A percentile compares a stretch with the other conserved stretches of the same genome.
These are phyloP conservation scores for Scotopteryx bipunctaria DNA, from an alignment of 2,888 invertebrate species.

Conservation along the genomic window DNA sequence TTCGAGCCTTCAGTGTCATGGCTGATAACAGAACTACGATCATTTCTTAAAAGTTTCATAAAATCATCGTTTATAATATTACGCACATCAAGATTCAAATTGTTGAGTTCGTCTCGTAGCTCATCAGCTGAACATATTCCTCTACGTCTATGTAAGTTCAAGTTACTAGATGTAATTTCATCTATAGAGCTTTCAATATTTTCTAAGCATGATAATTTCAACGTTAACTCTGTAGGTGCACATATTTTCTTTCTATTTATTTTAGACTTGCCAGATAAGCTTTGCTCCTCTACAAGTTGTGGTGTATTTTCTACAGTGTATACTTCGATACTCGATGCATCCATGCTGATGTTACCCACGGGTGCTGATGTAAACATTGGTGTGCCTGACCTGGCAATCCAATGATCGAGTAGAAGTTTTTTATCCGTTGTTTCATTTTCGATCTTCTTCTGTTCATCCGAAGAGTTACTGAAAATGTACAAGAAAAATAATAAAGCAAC, in stretches of 20 bases:
- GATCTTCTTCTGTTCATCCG: constrained; percentile 52
- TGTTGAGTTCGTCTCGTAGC: constrained; percentile 68
- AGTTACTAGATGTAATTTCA: constrained; percentile 69
- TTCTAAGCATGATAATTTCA: constrained; percentile 71
- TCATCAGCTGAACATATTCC: constrained; percentile 83
- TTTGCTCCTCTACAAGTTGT: constrained; percentile 54
- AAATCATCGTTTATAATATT: constrained; percentile 64
- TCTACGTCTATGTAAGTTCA: constrained; percentile 79
- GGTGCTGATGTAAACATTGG: constrained; percentile 78
- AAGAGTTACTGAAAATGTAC: constrained; percentile 42
- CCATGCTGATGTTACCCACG: constrained; percentile 68
- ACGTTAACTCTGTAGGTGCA: constrained; percentile 75
- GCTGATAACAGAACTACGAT: constrained; percentile 71
- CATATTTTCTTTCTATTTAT: constrained; percentile 69
- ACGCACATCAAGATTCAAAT: constrained; percentile 62
- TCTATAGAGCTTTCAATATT: constrained; percentile 75
- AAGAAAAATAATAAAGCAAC: background rate
- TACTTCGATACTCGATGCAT: constrained; percentile 73
- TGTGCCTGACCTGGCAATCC: constrained; percentile 78
- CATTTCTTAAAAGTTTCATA: constrained; percentile 67
- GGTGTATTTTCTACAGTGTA: constrained; percentile 79
- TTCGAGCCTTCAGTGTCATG: constrained; percentile 76
- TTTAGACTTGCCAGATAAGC: constrained; percentile 45
- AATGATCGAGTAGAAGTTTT: constrained; percentile 78
- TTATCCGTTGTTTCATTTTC: constrained; percentile 76